phyloP scores from a whole-genome alignment of 2,113 vertebrate species.

The Myiagra hebetior region DNA sequence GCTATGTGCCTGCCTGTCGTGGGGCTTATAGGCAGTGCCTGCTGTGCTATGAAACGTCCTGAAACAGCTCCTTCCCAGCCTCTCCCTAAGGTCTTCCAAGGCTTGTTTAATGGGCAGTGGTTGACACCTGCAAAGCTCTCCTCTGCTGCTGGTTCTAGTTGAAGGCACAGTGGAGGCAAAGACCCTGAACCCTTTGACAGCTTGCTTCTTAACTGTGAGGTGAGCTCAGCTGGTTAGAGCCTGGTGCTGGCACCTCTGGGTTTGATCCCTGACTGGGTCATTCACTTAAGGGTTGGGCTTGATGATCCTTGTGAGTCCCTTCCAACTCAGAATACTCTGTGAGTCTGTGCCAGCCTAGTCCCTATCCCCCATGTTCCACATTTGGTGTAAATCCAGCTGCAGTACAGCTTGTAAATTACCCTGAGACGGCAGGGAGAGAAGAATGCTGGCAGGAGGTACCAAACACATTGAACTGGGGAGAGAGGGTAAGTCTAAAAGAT shows the following conservation, averaged over 20 bases:
- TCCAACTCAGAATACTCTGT: background rate
- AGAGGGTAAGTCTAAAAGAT: background rate
- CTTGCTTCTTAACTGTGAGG: rapidly evolving
- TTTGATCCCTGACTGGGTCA: background rate
- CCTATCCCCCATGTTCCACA: background rate
- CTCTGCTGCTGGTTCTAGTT: background rate
- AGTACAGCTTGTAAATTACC: background rate
- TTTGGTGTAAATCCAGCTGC: background rate
- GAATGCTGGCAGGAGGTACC: background rate
- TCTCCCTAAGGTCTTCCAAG: background rate
- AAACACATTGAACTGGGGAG: background rate
- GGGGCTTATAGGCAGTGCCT: background rate
- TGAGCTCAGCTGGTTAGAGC: background rate
- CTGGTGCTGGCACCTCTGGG: background rate
- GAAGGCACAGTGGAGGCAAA: background rate
- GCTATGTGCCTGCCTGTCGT: background rate
- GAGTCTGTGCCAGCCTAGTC: background rate
- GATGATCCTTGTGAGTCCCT: background rate
- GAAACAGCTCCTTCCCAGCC: background rate
- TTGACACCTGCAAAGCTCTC: background rate
- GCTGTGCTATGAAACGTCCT: background rate
- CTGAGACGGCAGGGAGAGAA: background rate
- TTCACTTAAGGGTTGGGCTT: background rate
- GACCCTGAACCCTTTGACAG: background rate
- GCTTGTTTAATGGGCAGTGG: background rate